Evolutionary conservation across 2,888 invertebrate species (phyloP).

Genomic region (Xiphydria camelus): DNA sequence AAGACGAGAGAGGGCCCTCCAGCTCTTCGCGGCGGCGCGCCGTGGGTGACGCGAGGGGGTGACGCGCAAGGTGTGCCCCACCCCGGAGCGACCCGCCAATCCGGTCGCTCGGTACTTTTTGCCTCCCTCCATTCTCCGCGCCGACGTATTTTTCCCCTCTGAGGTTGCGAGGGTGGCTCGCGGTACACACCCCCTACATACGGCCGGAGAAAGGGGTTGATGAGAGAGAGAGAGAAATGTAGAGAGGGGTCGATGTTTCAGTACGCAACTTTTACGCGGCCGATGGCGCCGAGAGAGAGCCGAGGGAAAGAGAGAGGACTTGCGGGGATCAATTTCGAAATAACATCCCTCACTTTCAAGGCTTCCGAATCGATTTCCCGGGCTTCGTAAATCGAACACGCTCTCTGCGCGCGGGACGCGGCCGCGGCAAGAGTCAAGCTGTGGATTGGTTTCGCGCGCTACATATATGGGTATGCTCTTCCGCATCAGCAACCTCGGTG

Average conservation of each 20-base stretch:
- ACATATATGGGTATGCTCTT: no score
- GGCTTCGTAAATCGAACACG: no score
- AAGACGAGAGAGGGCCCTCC: slow-evolving; percentile 12
- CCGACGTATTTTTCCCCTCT: slow-evolving; percentile 55
- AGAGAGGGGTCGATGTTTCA: slow-evolving; percentile 44
- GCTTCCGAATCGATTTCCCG: slow-evolving; percentile 46
- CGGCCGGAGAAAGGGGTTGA: slow-evolving; percentile 5
- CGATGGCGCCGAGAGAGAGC: slow-evolving; percentile 46
- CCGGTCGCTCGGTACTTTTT: slow-evolving; percentile 45
- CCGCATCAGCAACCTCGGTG: no score
- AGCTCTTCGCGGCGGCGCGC: slow-evolving; percentile 8
- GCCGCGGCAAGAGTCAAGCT: no score
- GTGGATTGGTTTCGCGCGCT: no score
- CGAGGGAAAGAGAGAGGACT: no score
- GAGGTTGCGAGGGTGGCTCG: slow-evolving; percentile 50
- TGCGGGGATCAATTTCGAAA: slow-evolving; percentile 55
- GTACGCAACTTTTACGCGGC: slow-evolving; percentile 53
- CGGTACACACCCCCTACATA: no score
- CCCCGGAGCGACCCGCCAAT: slow-evolving; percentile 46
- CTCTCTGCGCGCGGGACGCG: no score
- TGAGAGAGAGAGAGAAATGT: slow-evolving; percentile 13
- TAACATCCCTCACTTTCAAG: slow-evolving; percentile 53
- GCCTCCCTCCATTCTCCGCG: slow-evolving; percentile 34
- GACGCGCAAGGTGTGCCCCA: slow-evolving; percentile 40
- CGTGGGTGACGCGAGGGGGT: background rate